Conservation (phyloP, 2,113 vertebrate genomes). For the Ramphastos sulfuratus region DNA sequence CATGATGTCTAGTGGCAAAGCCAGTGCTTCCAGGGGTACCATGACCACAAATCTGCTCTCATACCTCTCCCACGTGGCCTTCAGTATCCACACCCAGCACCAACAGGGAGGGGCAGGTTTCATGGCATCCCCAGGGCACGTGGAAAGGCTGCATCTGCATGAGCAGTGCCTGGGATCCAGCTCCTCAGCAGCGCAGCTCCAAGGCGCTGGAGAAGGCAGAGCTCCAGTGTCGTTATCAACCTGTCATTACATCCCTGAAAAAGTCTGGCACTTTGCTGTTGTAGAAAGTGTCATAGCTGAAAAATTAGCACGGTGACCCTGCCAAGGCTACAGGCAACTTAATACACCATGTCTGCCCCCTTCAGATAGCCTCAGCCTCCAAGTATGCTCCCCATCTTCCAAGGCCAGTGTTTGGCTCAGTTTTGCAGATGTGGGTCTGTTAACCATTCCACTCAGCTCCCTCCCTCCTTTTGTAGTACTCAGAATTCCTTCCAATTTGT, state of each 20-base stretch:
- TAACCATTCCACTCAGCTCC: background rate
- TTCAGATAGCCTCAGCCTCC: conserved; percentile 18
- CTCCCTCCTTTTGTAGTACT: background rate
- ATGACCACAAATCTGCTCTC: background rate
- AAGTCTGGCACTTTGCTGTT: background rate
- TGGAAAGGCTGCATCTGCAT: background rate
- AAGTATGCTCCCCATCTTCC: background rate
- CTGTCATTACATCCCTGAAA: conserved; percentile 16
- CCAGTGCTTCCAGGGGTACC: background rate
- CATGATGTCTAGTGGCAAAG: background rate
- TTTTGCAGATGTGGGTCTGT: conserved; percentile 39
- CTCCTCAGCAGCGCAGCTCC: background rate
- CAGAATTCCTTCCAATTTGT: conserved; percentile 41
- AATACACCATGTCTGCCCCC: background rate
- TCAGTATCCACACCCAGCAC: background rate
- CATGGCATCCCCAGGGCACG: background rate
- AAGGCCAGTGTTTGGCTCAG: background rate
- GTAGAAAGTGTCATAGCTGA: background rate
- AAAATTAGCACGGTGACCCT: background rate
- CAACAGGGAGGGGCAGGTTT: background rate
- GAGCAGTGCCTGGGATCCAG: background rate
- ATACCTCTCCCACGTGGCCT: background rate
- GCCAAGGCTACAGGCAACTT: conserved; percentile 18
- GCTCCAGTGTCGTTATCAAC: background rate
- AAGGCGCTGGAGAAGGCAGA: background rate